Base-by-base conservation (phyloP, 1,140 invertebrate species). In the Monochamus saltuarius region DNA sequence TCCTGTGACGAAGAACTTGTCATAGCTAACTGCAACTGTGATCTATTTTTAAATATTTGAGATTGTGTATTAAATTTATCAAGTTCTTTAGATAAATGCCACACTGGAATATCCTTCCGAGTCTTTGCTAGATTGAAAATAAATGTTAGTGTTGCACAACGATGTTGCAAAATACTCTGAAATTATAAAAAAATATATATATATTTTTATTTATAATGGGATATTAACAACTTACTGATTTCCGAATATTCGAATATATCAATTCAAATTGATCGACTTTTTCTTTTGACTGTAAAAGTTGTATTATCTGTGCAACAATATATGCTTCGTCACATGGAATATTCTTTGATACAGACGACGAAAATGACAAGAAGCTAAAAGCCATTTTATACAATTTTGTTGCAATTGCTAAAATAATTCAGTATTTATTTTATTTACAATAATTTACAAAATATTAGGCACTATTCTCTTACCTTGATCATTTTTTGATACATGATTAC, bases 201-300 rank as follows among this genome's bases (percentile, higher is more conserved):
- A 19, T 9, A 40, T 34, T 16, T 6, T 38, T 37, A 47, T 40
- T 38, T 14, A 46, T 43, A 34, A 47, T 16, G 9, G 58, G 51
- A 11, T 58, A 49, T 47, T 35, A 42, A 36, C 10, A 42, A 58
- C 55, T 65, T 68, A 75, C 73, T n/a, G 70, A 70, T 66, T 75
- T 73, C 22, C 65, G 64, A 11, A 76, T 55, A 43, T 57, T 73
- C 10, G 60, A 55, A 56, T 75, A 75, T 10, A 73, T 39, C 29
- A 72, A 45, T 61, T 75, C 73, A 62, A 75, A 76, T 19, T 65
- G 66, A 40, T 73, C 66, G 4, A 59, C 38, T 50, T 68, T 63
- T 34, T 70, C 62, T 47, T 38, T 51, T 13, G 64, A 63, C 36
- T 66, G 61, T 35, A 76, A 55, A 34, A 64, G 45, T 47, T 66